Evolutionary conservation across 2,797 vertebrate species (phyloP).

Genomic region (Microctenopoma steveboyesi): DNA sequence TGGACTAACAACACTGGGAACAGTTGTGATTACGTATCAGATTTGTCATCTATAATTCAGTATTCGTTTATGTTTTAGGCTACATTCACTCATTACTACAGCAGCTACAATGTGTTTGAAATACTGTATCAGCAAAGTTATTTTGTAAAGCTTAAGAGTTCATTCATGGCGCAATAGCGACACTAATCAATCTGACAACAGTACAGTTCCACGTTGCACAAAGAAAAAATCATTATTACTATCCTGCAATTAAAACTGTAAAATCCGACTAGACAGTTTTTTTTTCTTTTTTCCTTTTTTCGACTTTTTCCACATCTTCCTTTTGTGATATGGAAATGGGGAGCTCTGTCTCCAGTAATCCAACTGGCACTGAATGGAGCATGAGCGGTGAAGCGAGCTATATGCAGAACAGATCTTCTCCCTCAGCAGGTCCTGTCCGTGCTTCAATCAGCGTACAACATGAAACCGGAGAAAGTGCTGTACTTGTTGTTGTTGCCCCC

Average conservation of each 20-base stretch:
- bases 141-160: constrained; percentile 50
- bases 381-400: constrained; percentile 81
- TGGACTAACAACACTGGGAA: constrained; percentile 47
- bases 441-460: constrained; percentile 96
- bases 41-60: constrained; percentile 38
- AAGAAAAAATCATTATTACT: constrained; percentile 28
- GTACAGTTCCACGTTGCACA: constrained; percentile 46
- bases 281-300: constrained; percentile 24
- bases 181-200: constrained; percentile 52
- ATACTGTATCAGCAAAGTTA: constrained; percentile 46
- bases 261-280: constrained; percentile 36
- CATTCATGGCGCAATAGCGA: constrained; percentile 41
- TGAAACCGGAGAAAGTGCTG: constrained; percentile 99
- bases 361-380: constrained; percentile 71
- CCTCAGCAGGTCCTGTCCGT: background rate
- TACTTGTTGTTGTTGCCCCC: constrained; percentile 99
- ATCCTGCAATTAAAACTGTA: constrained; percentile 43
- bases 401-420: constrained; percentile 19
- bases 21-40: constrained; percentile 40
- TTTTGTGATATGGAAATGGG: constrained; percentile 47
- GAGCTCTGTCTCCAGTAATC: constrained; percentile 82
- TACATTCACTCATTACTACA: constrained; percentile 45
- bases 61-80: constrained; percentile 23
- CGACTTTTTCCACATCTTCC: constrained; percentile 37
- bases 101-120: constrained; percentile 49